A percentile compares a stretch with the other conserved stretches of the same genome.
phyloP scores from a whole-genome alignment of 2,888 invertebrate species.

The Polymixis flavicincta region DNA sequence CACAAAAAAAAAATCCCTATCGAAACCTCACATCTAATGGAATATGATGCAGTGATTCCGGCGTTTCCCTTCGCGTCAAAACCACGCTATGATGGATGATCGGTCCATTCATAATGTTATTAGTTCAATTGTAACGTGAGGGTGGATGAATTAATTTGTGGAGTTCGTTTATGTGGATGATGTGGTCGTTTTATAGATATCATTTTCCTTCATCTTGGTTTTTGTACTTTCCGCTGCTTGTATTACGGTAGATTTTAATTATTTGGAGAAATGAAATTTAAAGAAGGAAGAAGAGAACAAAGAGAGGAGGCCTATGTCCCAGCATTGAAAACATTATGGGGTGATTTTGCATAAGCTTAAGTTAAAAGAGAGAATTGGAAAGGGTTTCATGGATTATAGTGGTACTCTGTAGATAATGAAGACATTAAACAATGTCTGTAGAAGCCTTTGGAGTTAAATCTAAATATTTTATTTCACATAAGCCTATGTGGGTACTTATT shows the following conservation, averaged over 20 bases:
- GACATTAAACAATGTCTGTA: neutral
- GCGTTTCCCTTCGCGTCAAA: slow-evolving; percentile 64
- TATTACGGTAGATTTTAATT: accelerated
- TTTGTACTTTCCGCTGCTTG: neutral
- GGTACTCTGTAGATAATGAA: neutral
- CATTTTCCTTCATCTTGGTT: slow-evolving; percentile 31
- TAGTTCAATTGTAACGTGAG: slow-evolving; percentile 69
- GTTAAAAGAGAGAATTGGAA: neutral
- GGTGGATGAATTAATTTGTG: slow-evolving; percentile 65
- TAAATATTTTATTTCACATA: no score
- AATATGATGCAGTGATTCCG: slow-evolving; percentile 76
- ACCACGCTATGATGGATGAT: slow-evolving; percentile 72
- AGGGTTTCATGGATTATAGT: neutral
- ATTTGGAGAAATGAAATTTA: neutral
- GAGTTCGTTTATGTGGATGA: slow-evolving; percentile 52
- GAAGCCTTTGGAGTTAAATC: neutral
- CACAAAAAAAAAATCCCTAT: slow-evolving; percentile 43
- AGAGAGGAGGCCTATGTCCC: neutral
- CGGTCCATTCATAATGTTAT: slow-evolving; percentile 75
- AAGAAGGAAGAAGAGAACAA: neutral
- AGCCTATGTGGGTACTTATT: no score
- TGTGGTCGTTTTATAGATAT: slow-evolving; percentile 28
- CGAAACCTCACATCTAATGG: slow-evolving; percentile 64
- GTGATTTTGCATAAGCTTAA: neutral
- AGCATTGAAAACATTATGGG: neutral